Evolutionary conservation across 2,113 vertebrate species (phyloP), one percentile per base, ranked within the genome.

Genomic region (Rhea americana): DNA sequence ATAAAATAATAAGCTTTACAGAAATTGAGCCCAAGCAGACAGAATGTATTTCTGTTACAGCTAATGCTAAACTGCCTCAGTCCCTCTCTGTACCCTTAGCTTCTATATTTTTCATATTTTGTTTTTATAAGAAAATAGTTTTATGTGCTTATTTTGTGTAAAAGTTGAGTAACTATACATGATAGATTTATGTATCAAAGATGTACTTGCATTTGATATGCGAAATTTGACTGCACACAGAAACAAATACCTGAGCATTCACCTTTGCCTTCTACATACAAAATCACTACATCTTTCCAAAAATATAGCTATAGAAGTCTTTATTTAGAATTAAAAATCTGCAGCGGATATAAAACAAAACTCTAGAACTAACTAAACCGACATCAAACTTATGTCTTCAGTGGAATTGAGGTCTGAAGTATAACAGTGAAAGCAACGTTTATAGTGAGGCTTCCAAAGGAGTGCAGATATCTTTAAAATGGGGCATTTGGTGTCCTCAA

Each of bases 81-180:
- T 22, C 80, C 55, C 85, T 26, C 11, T 92, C 55, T 71, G 70
- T 61, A 72, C 37, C 24, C 48, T 55, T 21, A 45, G 15, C 28
- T 92, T 14, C 0, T 2, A n/a, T 25, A 58, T 66, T 68, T 45
- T 45, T 66, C n/a, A 62, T 8, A 63, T 83, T 77, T 89, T 77
- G 93, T 43, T 95, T 94, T 87, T 61, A 79, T 62, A 74, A 32
- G 26, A 26, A 80, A 84, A 78, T 37, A 20, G 73, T 82, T 82
- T 58, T 45, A 43, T 81, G 45, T 66, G 41, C 58, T 94, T 81
- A 35, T 79, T 90, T 89, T 73, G 9, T 61, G 41, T 79, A 61
- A 92, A 83, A 51, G 48, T n/a, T 87, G 65, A 87, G 72, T 62
- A 80, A 48, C 47, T 71, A 55, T 87, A 53, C 8, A 50, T 59